Conservation (phyloP, 2,113 vertebrate species). For the Rhinolophus sinicus region DNA sequence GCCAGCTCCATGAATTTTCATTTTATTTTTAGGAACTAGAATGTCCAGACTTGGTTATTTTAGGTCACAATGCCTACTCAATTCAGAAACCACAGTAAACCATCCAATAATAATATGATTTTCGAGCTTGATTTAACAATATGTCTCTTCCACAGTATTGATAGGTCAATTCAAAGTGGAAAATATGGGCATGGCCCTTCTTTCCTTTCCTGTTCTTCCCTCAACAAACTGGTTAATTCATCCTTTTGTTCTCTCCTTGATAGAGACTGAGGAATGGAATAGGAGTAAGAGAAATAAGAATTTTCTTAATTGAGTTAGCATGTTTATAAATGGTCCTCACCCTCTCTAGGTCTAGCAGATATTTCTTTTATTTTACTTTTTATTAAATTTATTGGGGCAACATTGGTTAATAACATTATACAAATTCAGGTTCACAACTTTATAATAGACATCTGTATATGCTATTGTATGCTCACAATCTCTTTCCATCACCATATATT, state of each 20-base stretch:
- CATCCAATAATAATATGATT: neutral
- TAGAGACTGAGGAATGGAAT: neutral
- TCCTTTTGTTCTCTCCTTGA: neutral
- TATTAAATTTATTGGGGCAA: neutral
- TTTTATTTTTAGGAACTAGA: neutral
- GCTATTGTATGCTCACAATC: neutral
- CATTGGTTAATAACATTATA: neutral
- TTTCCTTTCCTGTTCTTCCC: neutral
- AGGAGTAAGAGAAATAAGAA: neutral
- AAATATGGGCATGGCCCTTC: too few species aligned
- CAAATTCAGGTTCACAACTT: neutral
- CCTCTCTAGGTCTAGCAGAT: neutral
- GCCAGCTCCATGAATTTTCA: neutral
- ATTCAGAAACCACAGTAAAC: neutral
- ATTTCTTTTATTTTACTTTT: neutral
- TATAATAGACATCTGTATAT: neutral
- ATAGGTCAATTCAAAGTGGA: neutral
- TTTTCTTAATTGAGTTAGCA: neutral
- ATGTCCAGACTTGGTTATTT: neutral
- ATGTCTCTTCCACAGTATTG: neutral
- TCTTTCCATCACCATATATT: neutral
- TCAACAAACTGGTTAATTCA: neutral
- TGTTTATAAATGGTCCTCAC: neutral
- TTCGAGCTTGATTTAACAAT: neutral
- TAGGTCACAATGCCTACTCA: neutral